Evolutionary conservation across 2,888 invertebrate genomes (phyloP), one percentile per base, ranked within the genome.

Genomic region (Patella caerulea): DNA sequence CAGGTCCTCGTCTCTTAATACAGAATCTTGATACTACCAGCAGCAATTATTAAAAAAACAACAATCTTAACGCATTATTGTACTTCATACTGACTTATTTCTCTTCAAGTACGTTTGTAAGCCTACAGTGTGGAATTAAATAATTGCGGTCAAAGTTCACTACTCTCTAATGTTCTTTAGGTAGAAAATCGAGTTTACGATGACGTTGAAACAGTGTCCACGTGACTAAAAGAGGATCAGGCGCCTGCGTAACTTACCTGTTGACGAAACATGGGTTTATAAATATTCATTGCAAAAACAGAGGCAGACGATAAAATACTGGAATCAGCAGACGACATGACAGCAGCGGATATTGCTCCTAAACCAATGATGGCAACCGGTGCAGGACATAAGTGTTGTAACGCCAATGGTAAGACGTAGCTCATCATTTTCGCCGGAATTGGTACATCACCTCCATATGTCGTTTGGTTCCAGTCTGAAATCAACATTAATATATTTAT

Each of bases 311-410:
- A 79, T 56, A 84, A 73, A 52, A 84, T 78, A 19, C 78, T 75
- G 24, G 84, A 84, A 78, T 84, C 84, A 7, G 84, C 82, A 0
- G 84, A 84, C 19, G 84, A 84, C 84, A 84, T 84, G 11, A 84
- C 84, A 7, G 84, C 84, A 24, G 84, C 84, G n/a, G 81, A 79
- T n/a, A 84, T 77, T 12, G 84, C 84, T 3, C 84, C 84, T 12
- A 84, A 75, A 53, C 83, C 84, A 53, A 83, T 74, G 69, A 84
- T 72, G 55, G 84, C 78, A 9, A 84, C 82, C 12, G 78, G 77
- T 7, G 71, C 72, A 12, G 84, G 84, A 54, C 82, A 81, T 14
- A 84, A 77, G 77, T 83, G 80, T 73, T 83, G 80, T 14, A 84
- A 73, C 14, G 77, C 78, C 78, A 84, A 72, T 17, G 84, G 84